Evolutionary conservation across 2,888 invertebrate species (phyloP).

Genomic region (Drosophila aldrichi): DNA sequence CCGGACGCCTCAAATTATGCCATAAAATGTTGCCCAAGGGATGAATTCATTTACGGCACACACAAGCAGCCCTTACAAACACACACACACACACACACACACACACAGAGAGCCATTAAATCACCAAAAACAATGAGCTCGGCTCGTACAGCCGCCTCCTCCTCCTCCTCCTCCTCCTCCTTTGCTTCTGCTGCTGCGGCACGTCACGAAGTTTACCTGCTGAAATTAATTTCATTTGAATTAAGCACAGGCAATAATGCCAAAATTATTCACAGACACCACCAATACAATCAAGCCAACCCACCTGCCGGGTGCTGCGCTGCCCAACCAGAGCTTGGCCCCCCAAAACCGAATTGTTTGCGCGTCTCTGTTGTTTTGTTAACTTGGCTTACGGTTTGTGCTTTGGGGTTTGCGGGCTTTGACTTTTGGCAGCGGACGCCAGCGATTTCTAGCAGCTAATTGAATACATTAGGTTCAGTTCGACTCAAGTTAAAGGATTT

Average conservation of each 20-base stretch:
- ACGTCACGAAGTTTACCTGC: slow-evolving; percentile 75
- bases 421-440: slow-evolving; percentile 15
- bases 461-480: slow-evolving; percentile 78
- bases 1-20: slow-evolving; percentile 79
- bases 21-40: slow-evolving; percentile 80
- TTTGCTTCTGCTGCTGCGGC: slow-evolving; percentile 44
- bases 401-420: slow-evolving; percentile 31
- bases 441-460: slow-evolving; percentile 71
- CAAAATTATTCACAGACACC: slow-evolving; percentile 80
- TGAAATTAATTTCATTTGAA: slow-evolving; percentile 80
- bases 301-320: background rate
- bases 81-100: slow-evolving; percentile 21
- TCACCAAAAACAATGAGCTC: slow-evolving; percentile 80
- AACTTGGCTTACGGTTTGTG: slow-evolving; percentile 44
- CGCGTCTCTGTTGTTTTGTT: slow-evolving; percentile 49
- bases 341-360: slow-evolving; percentile 63
- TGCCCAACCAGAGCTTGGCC: slow-evolving; percentile 16
- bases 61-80: slow-evolving; percentile 43
- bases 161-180: too few relatives aligned
- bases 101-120: slow-evolving; percentile 61
- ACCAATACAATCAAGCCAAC: slow-evolving; percentile 55
- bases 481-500: slow-evolving; percentile 11
- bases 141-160: slow-evolving; percentile 17
- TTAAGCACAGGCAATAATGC: slow-evolving; percentile 79
- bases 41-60: slow-evolving; percentile 75